Evolutionary conservation across 2,888 invertebrate species (phyloP).

Genomic region (Melipona bicolor): DNA sequence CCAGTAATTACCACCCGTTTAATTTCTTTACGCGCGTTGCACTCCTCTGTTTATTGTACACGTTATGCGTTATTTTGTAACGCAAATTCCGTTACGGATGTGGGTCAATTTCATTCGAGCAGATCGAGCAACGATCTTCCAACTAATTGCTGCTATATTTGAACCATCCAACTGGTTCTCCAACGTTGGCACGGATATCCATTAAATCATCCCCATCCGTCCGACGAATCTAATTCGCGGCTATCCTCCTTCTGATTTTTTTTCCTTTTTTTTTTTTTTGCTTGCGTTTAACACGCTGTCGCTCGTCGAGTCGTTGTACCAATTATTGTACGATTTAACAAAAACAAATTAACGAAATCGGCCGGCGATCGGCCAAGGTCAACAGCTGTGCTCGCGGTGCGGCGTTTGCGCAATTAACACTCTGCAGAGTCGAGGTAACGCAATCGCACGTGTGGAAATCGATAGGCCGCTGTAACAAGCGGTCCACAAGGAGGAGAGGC

Average conservation of each 20-base stretch:
- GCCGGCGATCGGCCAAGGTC: slow-evolving; percentile 49
- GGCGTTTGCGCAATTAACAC: slow-evolving; percentile 61
- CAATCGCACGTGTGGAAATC: slow-evolving; percentile 60
- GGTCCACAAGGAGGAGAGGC: slow-evolving; percentile 16
- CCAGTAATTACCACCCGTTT: neutral
- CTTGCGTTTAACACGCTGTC: neutral
- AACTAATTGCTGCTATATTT: neutral
- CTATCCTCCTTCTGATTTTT: too few relatives aligned
- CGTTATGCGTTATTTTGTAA: too few relatives aligned
- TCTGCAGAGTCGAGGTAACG: slow-evolving; percentile 45
- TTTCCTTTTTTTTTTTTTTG: neutral
- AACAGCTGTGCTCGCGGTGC: slow-evolving; percentile 26
- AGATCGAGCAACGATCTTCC: neutral
- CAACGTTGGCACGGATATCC: neutral
- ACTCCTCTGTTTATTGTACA: too few relatives aligned
- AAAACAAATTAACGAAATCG: neutral
- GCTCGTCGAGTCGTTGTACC: neutral
- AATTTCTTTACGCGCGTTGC: neutral
- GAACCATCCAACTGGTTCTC: neutral
- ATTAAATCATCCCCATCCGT: neutral
- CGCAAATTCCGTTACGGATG: neutral
- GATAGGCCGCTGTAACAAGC: slow-evolving; percentile 43
- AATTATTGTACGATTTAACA: too few relatives aligned
- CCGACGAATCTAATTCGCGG: neutral
- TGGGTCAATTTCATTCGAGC: slow-evolving; percentile 10